Percentiles rank a stretch among this genome's conserved stretches.
Evolutionary conservation across 1,140 invertebrate species (phyloP).

Genomic region (Pogonomyrmex californicus): DNA sequence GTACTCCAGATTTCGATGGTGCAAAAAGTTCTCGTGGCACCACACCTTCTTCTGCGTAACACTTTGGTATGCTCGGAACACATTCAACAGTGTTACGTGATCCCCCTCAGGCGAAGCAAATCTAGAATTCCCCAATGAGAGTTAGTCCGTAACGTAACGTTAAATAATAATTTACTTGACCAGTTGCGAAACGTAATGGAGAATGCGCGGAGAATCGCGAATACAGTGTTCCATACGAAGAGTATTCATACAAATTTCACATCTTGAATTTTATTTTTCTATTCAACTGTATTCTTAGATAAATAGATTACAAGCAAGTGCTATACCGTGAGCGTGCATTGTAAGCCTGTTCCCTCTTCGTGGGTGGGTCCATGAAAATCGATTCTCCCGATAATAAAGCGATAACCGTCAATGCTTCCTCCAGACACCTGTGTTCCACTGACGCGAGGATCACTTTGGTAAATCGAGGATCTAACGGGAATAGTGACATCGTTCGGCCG

Average conservation of each 20-base stretch:
- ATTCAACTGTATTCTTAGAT: not conserved
- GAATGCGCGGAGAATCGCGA: not conserved
- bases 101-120: constrained; percentile 96
- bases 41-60: constrained; percentile 93
- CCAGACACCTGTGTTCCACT: constrained; percentile 92
- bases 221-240: not conserved
- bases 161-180: constrained; percentile 24
- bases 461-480: constrained; percentile 97
- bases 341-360: constrained; percentile 85
- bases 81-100: constrained; percentile 96
- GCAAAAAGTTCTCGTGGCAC: constrained; percentile 97
- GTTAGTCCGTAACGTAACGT: not conserved
- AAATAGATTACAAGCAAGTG: not conserved
- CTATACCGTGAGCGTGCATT: constrained; percentile 80
- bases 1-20: constrained; percentile 94
- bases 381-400: constrained; percentile 91
- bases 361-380: constrained; percentile 87
- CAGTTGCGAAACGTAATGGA: not conserved
- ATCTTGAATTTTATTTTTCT: not conserved
- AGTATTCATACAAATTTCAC: not conserved
- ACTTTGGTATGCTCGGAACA: constrained; percentile 93
- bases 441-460: constrained; percentile 94
- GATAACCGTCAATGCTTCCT: constrained; percentile 93
- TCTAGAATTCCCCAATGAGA: constrained; percentile 87
- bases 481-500: constrained; percentile 95